Evolutionary conservation across 1,140 invertebrate species (phyloP), one percentile per base, ranked within the genome.

Genomic region (Drosophila mojavensis): DNA sequence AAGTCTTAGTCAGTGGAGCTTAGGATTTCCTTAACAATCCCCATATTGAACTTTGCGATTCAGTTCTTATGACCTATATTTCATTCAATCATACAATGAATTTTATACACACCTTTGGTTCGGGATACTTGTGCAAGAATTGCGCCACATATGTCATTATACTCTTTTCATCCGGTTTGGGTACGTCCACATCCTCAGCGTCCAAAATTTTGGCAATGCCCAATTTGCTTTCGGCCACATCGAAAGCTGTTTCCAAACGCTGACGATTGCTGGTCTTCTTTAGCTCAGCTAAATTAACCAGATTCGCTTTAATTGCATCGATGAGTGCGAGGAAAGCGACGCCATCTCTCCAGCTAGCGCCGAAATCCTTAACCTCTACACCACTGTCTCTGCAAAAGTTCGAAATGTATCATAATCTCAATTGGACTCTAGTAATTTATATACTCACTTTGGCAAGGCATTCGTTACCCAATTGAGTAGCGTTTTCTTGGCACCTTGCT

Each of bases 101-200:
- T n/a, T 28, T 11, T 24, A 39, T 17, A 66, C 79, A 81, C 68
- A 94, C 94, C 93, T 95, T 96, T 39, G 96, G 96, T 93, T 97
- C 97, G 17, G 97, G 96, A 93, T 98, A 99, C 93, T 98, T 98
- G 92, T 99, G 97, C 74, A 99, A 94, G 93, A 99, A 99, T 93
- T 99, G 98, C 41, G 99, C 98, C 47, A 99, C 98, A 93, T 99
- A 99, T 30, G 99, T 99, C 98, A 99, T 99, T 75, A 99, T 97
- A 36, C 98, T 99, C 93, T 98, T 97, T 91, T 99, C 98, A 93
- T 99, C 99, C 7, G 99, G 99, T 90, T 97, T 97, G 13, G 97
- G 96, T 11, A 99, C 98, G 93, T 99, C 98, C 28, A 99, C 98
- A 93, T 99, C 99, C 94, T 98, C 98, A 30, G 98, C 96, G 93